A percentile compares a stretch with the other conserved stretches of the same genome.
These are phyloP conservation scores for Perdita meconis DNA, from an alignment of 2,888 invertebrate genomes.

Conservation along the genomic window DNA sequence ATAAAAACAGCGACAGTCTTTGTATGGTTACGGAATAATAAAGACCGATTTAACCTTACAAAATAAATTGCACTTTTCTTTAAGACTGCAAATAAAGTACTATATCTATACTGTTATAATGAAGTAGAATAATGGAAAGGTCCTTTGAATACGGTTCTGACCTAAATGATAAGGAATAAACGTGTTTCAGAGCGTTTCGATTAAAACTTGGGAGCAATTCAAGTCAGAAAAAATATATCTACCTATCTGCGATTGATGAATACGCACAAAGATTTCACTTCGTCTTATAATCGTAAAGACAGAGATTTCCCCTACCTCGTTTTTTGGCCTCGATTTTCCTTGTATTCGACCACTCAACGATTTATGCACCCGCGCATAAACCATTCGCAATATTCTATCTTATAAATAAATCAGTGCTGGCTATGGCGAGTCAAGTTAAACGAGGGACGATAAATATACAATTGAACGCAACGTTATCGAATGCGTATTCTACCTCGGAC, in stretches of 20 bases:
- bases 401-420: conserved; percentile 55
- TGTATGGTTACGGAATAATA: too few relatives aligned
- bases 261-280: conserved; percentile 36
- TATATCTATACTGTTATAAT: too few relatives aligned
- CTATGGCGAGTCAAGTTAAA: conserved; percentile 44
- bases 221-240: conserved; percentile 55
- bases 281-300: conserved; percentile 35
- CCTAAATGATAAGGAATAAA: background rate
- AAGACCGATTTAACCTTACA: too few relatives aligned
- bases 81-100: too few relatives aligned
- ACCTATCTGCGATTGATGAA: conserved; percentile 10
- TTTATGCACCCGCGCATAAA: conserved; percentile 65
- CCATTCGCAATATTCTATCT: conserved; percentile 58
- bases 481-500: conserved; percentile 14
- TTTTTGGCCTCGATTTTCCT: conserved; percentile 11
- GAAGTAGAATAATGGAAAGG: too few relatives aligned
- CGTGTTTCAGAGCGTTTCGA: conserved; percentile 24
- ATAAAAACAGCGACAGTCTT: too few relatives aligned
- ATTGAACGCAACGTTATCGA: conserved; percentile 49
- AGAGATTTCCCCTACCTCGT: conserved; percentile 29
- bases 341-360: conserved; percentile 40
- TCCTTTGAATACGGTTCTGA: too few relatives aligned
- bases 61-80: too few relatives aligned
- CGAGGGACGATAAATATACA: conserved; percentile 52
- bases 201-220: conserved; percentile 55